These are phyloP conservation scores for Morpho helenor DNA, from an alignment of 2,888 invertebrate species.

Conservation along the genomic window DNA sequence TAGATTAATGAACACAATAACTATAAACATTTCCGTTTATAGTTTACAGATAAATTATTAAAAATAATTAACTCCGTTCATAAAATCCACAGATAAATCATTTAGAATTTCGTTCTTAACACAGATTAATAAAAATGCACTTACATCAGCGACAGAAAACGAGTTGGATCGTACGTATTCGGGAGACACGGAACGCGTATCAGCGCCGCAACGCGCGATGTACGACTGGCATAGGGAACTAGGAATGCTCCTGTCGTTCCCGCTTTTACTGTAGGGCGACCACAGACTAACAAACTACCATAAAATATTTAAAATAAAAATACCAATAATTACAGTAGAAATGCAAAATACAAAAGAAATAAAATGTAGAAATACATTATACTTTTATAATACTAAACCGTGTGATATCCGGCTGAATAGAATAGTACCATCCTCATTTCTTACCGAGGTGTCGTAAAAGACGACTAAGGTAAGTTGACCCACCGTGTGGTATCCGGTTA, in stretches of 20 bases:
- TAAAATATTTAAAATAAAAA: neutral
- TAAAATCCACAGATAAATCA: neutral
- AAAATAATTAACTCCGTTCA: neutral
- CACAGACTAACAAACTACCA: conserved; percentile 5
- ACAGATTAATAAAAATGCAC: conserved; percentile 5
- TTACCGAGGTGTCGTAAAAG: no score
- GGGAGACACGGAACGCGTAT: conserved; percentile 31
- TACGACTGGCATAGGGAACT: conserved; percentile 13
- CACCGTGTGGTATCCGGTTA: no score
- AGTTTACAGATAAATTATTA: neutral
- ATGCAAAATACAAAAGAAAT: neutral
- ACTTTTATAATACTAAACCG: neutral
- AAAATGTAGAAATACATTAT: neutral
- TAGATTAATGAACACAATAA: no score
- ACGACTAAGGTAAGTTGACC: no score
- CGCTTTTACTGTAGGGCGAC: conserved; percentile 11
- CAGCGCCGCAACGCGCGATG: conserved; percentile 33
- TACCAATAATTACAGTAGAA: neutral
- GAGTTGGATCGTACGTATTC: conserved; percentile 18
- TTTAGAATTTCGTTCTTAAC: no score
- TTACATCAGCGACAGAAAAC: conserved; percentile 20
- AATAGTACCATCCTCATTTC: no score
- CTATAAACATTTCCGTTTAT: neutral
- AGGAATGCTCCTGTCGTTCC: conserved; percentile 33
- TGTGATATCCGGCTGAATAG: no score